A percentile compares a stretch with the other conserved stretches of the same genome.
These are phyloP conservation scores for Conomelus anceps DNA, from an alignment of 2,888 invertebrate species.

Conservation along the genomic window DNA sequence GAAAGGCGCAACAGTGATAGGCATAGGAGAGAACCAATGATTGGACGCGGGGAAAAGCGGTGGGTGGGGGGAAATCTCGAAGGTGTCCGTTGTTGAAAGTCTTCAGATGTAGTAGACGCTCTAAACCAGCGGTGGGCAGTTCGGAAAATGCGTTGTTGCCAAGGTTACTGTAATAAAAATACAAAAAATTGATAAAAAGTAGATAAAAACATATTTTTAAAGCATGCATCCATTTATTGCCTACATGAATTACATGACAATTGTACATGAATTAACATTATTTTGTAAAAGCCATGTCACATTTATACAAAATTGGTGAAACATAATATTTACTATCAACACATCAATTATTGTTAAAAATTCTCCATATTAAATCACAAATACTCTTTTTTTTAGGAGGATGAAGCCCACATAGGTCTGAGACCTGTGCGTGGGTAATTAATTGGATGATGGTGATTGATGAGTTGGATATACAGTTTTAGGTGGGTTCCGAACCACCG, in stretches of 20 bases:
- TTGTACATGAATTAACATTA: too few species aligned
- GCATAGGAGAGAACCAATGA: constrained; percentile 76
- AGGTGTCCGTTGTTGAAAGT: constrained; percentile 87
- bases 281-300: too few species aligned
- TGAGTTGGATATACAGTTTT: too few species aligned
- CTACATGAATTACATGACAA: background rate
- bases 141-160: constrained; percentile 81
- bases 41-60: constrained; percentile 75
- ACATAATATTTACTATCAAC: too few species aligned
- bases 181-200: constrained; percentile 11
- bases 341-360: too few species aligned
- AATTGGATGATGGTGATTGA: too few species aligned
- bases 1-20: constrained; percentile 91
- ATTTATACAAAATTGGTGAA: too few species aligned
- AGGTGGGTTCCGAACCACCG: too few species aligned
- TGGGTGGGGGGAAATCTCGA: constrained; percentile 78
- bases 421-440: too few species aligned
- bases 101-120: constrained; percentile 74
- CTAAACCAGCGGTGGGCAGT: constrained; percentile 75
- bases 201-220: background rate
- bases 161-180: constrained; percentile 59
- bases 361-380: too few species aligned
- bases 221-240: background rate
- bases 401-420: too few species aligned
- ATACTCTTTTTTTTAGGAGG: too few species aligned